Base-by-base conservation (phyloP, 2,797 vertebrate genomes). In the Brachymystax lenok region DNA sequence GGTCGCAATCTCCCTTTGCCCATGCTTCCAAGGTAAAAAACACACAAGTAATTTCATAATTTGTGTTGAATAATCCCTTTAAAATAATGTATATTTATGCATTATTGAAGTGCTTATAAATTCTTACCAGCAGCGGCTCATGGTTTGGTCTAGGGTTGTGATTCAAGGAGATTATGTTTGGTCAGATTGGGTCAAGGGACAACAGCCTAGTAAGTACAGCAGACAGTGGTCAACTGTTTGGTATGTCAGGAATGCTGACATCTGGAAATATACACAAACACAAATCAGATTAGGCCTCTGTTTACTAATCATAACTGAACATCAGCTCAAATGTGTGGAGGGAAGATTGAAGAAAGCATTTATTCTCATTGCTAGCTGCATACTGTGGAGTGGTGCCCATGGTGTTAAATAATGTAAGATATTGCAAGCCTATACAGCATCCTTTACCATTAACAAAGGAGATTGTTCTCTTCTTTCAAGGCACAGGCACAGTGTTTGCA, bases 231-330 rank as follows among this genome's bases (percentile, higher is more conserved):
- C 14, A 13, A 70, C 21, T 40, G 21, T 54, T 63, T 74, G 67
- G 56, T 69, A n/a, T 30, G 52, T 52, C 71, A 63, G 14, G 40
- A 77, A 52, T 77, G 54, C 66, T 68, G 40, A 70, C 71, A 52
- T 67, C 74, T 69, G 64, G 56, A 69, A 77, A 77, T 46, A 40
- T 46, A 67, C 21, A 70, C 46, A 74, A 61, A 77, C 63, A 74
- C 7, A 70, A 81, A 82, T 79, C 50, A 75, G 54, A 12, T 70
- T 50, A 27, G 17, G 19, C 51, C 21, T 50, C 24, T 16, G 73
- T 78, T 81, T 30, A 80, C 63, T 54, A 69, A 81, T 52, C 67
- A 75, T 54, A 71, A 46, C 35, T 33, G 3, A 71, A 71, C 24
- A 52, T 70, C 7, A 63, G 16, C 19, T 79, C 19, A 79, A 52